Percentiles rank a stretch among this genome's conserved stretches.
Evolutionary conservation across 2,113 vertebrate species (phyloP).

Genomic region (Acrocephalus arundinaceus): DNA sequence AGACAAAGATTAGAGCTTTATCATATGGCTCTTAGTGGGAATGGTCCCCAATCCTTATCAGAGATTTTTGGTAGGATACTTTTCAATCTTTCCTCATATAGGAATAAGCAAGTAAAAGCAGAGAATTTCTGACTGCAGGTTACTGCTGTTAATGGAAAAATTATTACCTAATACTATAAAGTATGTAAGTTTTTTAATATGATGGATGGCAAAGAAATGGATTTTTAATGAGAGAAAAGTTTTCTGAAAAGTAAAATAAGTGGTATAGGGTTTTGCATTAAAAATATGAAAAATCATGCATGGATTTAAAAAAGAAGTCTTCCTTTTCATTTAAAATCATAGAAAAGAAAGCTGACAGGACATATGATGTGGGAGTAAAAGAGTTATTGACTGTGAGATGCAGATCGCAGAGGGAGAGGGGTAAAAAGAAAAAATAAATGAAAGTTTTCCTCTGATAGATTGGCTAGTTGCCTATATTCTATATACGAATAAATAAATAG

Average conservation of each 20-base stretch:
- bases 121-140: background rate
- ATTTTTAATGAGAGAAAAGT: background rate
- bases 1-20: background rate
- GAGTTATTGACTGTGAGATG: conserved; percentile 15
- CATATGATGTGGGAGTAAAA: background rate
- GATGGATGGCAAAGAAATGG: background rate
- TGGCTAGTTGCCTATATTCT: background rate
- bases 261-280: background rate
- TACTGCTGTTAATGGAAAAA: background rate
- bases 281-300: background rate
- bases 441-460: conserved; percentile 15
- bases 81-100: background rate
- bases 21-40: background rate
- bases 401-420: background rate
- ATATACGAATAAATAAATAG: conserved; percentile 15
- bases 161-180: background rate
- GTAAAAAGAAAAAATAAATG: conserved; percentile 46
- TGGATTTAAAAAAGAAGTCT: background rate
- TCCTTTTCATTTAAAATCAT: conserved; percentile 1
- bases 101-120: background rate
- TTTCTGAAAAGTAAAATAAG: conserved; percentile 8
- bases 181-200: background rate
- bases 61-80: background rate
- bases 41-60: background rate
- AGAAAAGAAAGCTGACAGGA: background rate